Evolutionary conservation across 1,140 invertebrate genomes (phyloP), one percentile per base, ranked within the genome.

Genomic region (Lepidurus apus): DNA sequence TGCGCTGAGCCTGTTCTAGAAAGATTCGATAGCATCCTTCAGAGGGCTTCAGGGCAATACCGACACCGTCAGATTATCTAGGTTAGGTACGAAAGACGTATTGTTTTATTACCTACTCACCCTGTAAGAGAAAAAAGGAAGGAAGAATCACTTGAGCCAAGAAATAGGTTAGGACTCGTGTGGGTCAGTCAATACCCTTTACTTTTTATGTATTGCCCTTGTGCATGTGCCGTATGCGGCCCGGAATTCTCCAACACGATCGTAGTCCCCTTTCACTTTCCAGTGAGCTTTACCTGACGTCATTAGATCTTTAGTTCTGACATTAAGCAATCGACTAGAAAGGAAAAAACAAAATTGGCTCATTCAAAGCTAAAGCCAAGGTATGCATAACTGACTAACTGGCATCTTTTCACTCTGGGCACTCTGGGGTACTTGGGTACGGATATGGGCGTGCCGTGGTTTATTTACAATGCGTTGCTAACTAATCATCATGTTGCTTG

Each of bases 161-260:
- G 13, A 65, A 65, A 13, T n/a, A n/a, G 8, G 21, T 17, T 9
- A n/a, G 17, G 0, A 13, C 53, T 13, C 53, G 9, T 65, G 6
- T 21, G 17, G 17, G 8, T 65, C 53, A 7, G 6, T 65, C 6
- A 65, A 65, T 65, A n/a, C 17, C 17, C 21, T 65, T n/a, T 4
- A 5, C 17, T 6, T 9, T 65, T 65, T n/a, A n/a, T 65, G 17
- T 65, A 65, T 65, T n/a, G 17, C 10, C 45, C 9, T 3, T 13
- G 53, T 65, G 53, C 53, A 13, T 65, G 53, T 65, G 53, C 53
- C 53, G 21, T 65, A 21, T 65, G 53, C 53, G 53, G 17, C 13
- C 21, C n/a, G 53, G 53, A 65, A 65, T 65, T 4, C 53, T n/a
- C 53, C 53, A 65, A 65, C 53, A 65, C 53, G 53, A 65, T 21